These are phyloP conservation scores for Stenotaenia linearis DNA, from an alignment of 2,888 invertebrate genomes.

Conservation along the genomic window DNA sequence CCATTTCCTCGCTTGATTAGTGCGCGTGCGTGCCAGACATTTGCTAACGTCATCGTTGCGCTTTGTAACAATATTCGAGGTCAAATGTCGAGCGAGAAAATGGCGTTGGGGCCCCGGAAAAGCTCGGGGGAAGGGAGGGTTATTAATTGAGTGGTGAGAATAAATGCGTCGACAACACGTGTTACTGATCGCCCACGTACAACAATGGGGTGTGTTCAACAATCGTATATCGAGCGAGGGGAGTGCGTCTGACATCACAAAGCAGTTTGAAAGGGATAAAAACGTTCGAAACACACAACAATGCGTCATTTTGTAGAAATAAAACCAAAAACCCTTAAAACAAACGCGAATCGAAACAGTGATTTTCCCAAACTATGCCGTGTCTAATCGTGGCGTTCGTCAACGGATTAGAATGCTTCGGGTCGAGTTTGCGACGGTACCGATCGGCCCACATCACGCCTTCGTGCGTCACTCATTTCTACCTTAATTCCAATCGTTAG, in stretches of 20 bases:
- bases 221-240: constrained; percentile 8
- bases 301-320: background rate
- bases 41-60: constrained; percentile 22
- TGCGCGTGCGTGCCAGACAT: constrained; percentile 12
- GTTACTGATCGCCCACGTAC: constrained; percentile 16
- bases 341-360: background rate
- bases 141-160: constrained; percentile 23
- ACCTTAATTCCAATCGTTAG: background rate
- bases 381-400: background rate
- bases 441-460: background rate
- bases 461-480: background rate
- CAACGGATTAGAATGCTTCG: background rate
- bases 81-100: constrained; percentile 23
- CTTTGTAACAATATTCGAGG: constrained; percentile 15
- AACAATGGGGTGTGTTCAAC: constrained; percentile 24
- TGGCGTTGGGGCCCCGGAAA: background rate
- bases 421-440: background rate
- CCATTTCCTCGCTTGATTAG: constrained; percentile 1
- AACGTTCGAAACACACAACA: background rate
- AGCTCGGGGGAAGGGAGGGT: background rate
- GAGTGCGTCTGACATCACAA: background rate
- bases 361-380: background rate
- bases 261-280: background rate
- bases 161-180: constrained; percentile 11
- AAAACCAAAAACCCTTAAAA: background rate